phyloP scores from a whole-genome alignment of 2,888 invertebrate species.

The Biston stratarius region DNA sequence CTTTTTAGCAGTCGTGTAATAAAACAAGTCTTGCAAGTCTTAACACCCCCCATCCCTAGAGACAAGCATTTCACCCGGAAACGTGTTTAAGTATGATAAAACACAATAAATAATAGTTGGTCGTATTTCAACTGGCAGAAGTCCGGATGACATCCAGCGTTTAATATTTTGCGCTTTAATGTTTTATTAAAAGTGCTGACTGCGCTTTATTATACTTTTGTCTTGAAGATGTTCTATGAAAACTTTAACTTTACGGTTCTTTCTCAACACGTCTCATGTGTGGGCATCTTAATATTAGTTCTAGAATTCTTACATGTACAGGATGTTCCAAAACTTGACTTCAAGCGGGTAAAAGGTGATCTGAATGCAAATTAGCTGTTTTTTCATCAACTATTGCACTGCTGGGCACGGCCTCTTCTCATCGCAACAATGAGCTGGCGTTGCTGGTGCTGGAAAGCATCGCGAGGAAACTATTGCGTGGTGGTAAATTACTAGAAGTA shows the following conservation, averaged over 20 bases:
- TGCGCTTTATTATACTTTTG: constrained; percentile 23
- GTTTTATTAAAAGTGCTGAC: constrained; percentile 30
- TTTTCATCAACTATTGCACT: background rate
- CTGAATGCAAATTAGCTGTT: background rate
- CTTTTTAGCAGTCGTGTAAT: too few relatives aligned
- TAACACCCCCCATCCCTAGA: constrained; percentile 21
- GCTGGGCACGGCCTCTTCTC: too few relatives aligned
- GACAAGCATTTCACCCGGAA: constrained; percentile 21
- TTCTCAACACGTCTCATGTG: background rate
- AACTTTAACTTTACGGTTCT: background rate
- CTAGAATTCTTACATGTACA: background rate
- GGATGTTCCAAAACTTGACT: too few relatives aligned
- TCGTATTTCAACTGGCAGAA: constrained; percentile 36
- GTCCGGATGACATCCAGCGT: constrained; percentile 28
- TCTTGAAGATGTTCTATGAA: background rate
- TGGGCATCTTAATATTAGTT: background rate
- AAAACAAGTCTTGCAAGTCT: constrained; percentile 29
- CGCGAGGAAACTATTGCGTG: too few relatives aligned
- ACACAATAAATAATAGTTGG: constrained; percentile 40
- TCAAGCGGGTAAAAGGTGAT: too few relatives aligned
- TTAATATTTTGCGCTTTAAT: constrained; percentile 33
- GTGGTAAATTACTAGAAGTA: too few relatives aligned
- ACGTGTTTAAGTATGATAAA: constrained; percentile 36
- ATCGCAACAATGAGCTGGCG: too few relatives aligned
- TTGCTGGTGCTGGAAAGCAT: too few relatives aligned